Conservation (phyloP, 2,797 vertebrate genomes). For the Meriones psammophilus region DNA sequence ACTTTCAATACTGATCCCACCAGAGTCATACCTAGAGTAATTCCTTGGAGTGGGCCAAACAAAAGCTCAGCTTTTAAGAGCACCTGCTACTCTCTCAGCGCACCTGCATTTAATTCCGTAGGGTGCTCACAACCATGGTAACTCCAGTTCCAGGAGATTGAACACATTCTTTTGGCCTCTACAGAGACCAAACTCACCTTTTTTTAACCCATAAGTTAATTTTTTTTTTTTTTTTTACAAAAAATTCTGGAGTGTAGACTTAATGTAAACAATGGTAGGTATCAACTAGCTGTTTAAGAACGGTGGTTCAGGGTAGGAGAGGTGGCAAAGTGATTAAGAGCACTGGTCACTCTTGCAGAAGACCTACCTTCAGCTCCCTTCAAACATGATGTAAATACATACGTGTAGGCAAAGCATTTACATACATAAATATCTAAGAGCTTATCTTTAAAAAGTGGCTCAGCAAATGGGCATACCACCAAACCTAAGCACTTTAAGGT, state of each 20-base stretch:
- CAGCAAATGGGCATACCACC: background rate
- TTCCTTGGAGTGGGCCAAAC: background rate
- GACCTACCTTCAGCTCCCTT: background rate
- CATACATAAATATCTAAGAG: background rate
- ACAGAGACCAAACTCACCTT: background rate
- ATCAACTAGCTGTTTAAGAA: background rate
- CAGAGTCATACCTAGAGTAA: background rate
- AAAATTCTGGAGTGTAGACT: background rate
- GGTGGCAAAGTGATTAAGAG: background rate
- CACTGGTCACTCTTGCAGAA: background rate
- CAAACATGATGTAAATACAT: background rate
- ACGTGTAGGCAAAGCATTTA: background rate
- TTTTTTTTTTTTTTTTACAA: background rate
- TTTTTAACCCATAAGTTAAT: background rate
- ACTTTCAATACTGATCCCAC: background rate
- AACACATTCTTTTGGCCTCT: background rate
- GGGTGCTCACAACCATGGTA: background rate
- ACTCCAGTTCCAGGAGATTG: background rate
- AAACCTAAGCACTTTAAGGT: background rate
- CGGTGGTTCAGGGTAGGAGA: background rate
- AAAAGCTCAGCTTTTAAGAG: too few species aligned
- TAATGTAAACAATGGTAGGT: background rate
- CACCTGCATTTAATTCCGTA: background rate
- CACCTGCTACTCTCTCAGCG: too few species aligned
- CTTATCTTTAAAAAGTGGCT: background rate